Evolutionary conservation across 2,888 invertebrate species (phyloP), one percentile per base, ranked within the genome.

Genomic region (Calliopum simillimum): DNA sequence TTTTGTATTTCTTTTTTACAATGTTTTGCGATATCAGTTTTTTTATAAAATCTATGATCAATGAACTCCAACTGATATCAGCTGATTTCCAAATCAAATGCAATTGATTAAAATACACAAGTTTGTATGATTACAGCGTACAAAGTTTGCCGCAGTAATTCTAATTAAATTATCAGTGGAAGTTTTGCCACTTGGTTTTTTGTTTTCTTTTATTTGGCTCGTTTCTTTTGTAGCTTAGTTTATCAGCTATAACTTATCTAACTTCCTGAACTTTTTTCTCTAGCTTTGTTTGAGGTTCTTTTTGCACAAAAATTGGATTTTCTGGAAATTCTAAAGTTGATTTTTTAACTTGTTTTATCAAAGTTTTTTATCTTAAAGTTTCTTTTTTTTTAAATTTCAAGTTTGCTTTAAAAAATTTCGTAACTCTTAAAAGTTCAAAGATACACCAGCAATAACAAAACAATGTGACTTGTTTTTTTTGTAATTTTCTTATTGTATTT

Each of bases 401-500:
- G 8, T 33, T 33, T 8, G 33, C 33, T 33, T n/a, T n/a, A 6
- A 33, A 0, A 33, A 33, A 33, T 33, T 33, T 33, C 33, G 33
- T 33, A 33, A 33, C 33, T 33, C 33, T 33, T 33, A 33, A 33
- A 33, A 33, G 8, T 6, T 4, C 8, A 5, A 8, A 33, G 8
- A 33, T 33, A 33, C 33, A 33, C 6, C 8, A n/a, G 33, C 23
- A 33, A 25, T 12, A 43, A 21, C 53, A 64, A 19, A 55, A 61
- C 53, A n/a, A 61, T 21, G 46, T 21, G 65, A 23, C 65, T 55
- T 44, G 55, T 66, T 61, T 64, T 64, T 16, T 51, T 33, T 13
- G 19, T 49, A 33, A 14, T 53, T 49, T 25, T 51, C 21, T 59
- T 8, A n/a, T 3, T 51, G 2, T 33, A n/a, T 19, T 51, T 47